Conservation (phyloP, 1,140 invertebrate species). For the Gryllus bimaculatus region DNA sequence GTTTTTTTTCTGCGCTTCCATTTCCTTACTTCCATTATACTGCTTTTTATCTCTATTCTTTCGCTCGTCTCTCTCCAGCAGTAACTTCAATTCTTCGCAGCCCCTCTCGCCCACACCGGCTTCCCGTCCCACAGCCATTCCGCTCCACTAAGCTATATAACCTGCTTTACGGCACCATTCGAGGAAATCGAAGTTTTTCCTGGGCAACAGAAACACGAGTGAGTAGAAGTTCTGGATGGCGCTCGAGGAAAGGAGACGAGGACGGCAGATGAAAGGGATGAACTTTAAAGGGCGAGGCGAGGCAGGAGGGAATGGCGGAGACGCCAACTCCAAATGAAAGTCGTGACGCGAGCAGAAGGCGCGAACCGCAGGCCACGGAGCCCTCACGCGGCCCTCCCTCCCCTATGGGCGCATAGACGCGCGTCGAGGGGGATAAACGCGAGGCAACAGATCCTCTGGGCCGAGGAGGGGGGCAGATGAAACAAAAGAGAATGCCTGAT, state of each 20-base stretch:
- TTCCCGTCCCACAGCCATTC: neutral
- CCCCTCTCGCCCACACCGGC: neutral
- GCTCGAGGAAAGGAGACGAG: neutral
- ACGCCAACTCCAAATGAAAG: too few species aligned
- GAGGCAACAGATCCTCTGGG: too few species aligned
- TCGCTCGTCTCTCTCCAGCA: neutral
- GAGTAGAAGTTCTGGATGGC: neutral
- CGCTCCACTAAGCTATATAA: constrained; percentile 1
- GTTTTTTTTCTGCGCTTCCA: neutral
- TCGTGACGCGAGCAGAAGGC: too few species aligned
- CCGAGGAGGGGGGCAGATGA: too few species aligned
- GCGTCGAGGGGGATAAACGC: too few species aligned
- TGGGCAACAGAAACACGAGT: neutral
- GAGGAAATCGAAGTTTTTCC: neutral
- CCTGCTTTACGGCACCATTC: neutral
- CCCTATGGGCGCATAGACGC: too few species aligned
- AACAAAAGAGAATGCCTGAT: too few species aligned
- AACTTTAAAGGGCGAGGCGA: neutral
- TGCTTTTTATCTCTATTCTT: neutral
- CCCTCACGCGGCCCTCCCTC: too few species aligned
- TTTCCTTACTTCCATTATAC: neutral
- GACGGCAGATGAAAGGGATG: neutral
- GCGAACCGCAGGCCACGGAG: too few species aligned
- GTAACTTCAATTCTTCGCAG: neutral
- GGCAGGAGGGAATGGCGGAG: neutral